Evolutionary conservation across 2,888 invertebrate genomes (phyloP), one percentile per base, ranked within the genome.

Genomic region (Dyspetes luteomarginatus): DNA sequence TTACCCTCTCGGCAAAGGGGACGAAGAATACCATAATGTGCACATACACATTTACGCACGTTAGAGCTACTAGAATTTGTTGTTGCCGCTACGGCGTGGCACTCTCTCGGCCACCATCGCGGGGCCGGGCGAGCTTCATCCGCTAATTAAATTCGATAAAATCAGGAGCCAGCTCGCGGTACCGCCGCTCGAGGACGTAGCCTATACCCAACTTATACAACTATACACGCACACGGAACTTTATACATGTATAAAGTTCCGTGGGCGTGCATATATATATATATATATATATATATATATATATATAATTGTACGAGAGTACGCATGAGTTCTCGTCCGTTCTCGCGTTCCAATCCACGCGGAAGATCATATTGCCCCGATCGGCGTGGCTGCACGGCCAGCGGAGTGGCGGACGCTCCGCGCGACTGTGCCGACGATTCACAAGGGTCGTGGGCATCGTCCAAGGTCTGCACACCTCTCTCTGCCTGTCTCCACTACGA

Each of bases 131-230:
- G 85, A 83, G 79, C 82, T 85, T 84, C 87, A 84, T 87, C 84
- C 86, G 86, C 87, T 88, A 88, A 88, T 88, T 88, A 88, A 88
- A 88, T 88, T 86, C 84, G 88, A 88, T 86, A 85, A 88, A 88
- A 87, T 87, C 88, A 84, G 80, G 79, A 83, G 86, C 73, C 77
- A 55, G 75, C 78, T 74, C 78, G n/a, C n/a, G 74, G 68, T 71
- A 81, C 77, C n/a, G 71, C 72, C 76, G 80, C 76, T 80, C 80
- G 80, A 76, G 76, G 80, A 80, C 80, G 72, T 62, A 68, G 28
- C 58, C 30, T 72, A 72, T 72, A 52, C 72, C 26, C 15, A 52
- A 50, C 36, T 12, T 24, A 24, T 28, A 28, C 43, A 17, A 4
- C 12, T 24, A 24, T 28, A 28, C 43, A 17, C 17, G 22, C 22